Base-by-base conservation (phyloP, 2,888 invertebrate genomes). In the Liopterus haemorrhoidalis region DNA sequence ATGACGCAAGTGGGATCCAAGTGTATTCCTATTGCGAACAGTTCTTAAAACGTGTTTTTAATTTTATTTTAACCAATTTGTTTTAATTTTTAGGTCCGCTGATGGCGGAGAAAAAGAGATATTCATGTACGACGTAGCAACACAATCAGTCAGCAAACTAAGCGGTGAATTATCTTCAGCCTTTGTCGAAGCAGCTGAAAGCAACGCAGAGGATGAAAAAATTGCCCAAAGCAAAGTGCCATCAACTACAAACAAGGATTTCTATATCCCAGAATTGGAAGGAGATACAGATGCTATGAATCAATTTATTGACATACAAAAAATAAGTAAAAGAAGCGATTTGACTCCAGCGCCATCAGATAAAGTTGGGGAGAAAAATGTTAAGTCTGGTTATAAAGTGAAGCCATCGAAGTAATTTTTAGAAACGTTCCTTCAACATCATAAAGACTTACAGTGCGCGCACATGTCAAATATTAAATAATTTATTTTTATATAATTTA, bases 181-280 rank as follows among this genome's bases (percentile, higher is more conserved):
- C 24, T 90, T 90, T 57, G 88, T 89, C 2, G 84, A 85, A 60
- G 89, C 88, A 31, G 90, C 90, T 15, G 89, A 89, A 68, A 86
- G 85, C 54, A 90, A 90, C 66, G 51, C 46, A 6, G 49, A 53
- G 15, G 41, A 81, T 25, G 39, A 39, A 21, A 9, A n/a, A n/a
- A n/a, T n/a, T n/a, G n/a, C n/a, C n/a, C n/a, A 51, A 12, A 43
- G 46, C n/a, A 24, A 49, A 5, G 46, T 51, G 22, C 48, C 52
- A 31, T 48, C 52, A 5, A 54, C 63, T 15, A 63, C 65, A 3
- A 43, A 57, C 57, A 5, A 53, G 59, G 12, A 59, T 61, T 30
- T 59, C 56, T 51, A 58, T 58, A 8, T 55, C 51, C 49, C 15
- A 46, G 59, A 59, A 39, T 40, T 58, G 18, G 57, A 61, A 40